Conservation (phyloP, 2,113 vertebrate genomes). For the Geococcyx californianus region DNA sequence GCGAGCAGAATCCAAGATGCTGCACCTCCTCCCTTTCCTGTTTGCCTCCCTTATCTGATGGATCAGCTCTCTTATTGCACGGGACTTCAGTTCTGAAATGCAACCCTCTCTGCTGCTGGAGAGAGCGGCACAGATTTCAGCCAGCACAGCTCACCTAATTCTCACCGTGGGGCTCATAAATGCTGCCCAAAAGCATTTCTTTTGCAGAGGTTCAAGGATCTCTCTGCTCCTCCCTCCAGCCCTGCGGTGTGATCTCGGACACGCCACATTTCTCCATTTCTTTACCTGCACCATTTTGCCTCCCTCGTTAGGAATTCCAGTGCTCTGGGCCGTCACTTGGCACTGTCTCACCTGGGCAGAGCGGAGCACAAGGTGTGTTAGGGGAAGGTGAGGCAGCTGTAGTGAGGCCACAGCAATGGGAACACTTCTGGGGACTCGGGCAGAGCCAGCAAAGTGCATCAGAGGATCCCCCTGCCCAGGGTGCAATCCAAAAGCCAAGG, state of each 20-base stretch:
- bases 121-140: neutral
- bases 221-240: neutral
- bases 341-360: fast-evolving
- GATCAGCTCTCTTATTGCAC: neutral
- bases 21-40: neutral
- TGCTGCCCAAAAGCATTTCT: fast-evolving
- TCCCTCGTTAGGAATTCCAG: too few species aligned
- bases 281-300: neutral
- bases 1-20: neutral
- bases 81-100: neutral
- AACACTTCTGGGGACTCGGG: neutral
- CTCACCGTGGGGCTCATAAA: neutral
- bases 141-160: fast-evolving
- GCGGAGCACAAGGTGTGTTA: neutral
- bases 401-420: fast-evolving
- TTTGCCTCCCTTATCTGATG: neutral
- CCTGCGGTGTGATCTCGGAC: fast-evolving
- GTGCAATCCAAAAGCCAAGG: neutral
- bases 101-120: neutral
- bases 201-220: neutral
- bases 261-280: neutral
- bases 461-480: neutral
- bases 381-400: neutral
- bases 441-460: neutral
- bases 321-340: neutral